These are phyloP conservation scores for Itoplectis maculator DNA, from an alignment of 2,888 invertebrate genomes.

Conservation along the genomic window DNA sequence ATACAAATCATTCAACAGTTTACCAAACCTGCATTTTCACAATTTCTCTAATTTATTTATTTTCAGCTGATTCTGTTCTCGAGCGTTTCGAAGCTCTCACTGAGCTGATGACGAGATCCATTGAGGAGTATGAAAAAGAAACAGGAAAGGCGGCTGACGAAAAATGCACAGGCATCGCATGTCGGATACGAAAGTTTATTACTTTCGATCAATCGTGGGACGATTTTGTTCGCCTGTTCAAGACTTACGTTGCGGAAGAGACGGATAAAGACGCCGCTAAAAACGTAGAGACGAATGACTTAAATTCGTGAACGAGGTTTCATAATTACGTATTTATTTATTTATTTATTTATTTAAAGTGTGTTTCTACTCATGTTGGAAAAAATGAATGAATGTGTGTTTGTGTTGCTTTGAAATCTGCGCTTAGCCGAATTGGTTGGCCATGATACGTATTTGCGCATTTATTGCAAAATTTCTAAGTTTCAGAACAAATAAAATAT, in stretches of 20 bases:
- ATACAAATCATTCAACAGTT: constrained; percentile 7
- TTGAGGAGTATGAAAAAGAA: constrained; percentile 73
- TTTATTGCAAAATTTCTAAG: too few relatives aligned
- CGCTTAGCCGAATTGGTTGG: too few relatives aligned
- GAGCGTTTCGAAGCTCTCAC: constrained; percentile 74
- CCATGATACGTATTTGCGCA: too few relatives aligned
- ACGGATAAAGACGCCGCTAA: constrained; percentile 18
- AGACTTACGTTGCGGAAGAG: constrained; percentile 76
- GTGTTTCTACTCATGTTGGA: background rate
- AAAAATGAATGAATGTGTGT: background rate
- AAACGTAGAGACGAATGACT: constrained; percentile 35
- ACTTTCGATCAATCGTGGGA: constrained; percentile 73
- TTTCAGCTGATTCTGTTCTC: constrained; percentile 68
- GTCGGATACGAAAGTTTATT: constrained; percentile 84
- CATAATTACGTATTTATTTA: constrained; percentile 65
- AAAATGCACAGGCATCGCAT: constrained; percentile 84
- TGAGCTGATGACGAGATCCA: constrained; percentile 73
- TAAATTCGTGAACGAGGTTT: constrained; percentile 49
- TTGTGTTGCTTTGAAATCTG: background rate
- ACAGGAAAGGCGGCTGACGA: constrained; percentile 79
- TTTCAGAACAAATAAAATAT: too few relatives aligned
- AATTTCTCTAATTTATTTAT: constrained; percentile 21
- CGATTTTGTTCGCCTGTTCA: constrained; percentile 76
- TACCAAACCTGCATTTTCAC: background rate
- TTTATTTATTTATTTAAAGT: constrained; percentile 55